Percentiles rank a stretch among this genome's conserved stretches.
Evolutionary conservation across 2,888 invertebrate species (phyloP).

Genomic region (Matsumyia berberina): DNA sequence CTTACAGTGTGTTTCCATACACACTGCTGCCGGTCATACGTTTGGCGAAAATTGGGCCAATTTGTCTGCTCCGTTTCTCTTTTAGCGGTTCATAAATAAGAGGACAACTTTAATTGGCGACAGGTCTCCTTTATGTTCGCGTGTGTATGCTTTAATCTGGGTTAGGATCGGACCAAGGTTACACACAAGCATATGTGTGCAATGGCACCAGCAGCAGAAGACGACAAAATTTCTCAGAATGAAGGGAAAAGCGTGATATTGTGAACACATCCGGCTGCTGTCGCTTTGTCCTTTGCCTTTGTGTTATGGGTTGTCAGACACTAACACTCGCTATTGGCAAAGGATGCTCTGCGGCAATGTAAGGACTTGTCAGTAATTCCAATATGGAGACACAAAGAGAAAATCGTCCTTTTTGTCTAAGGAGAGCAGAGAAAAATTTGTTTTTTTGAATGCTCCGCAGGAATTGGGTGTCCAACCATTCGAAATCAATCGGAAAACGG

Average conservation of each 20-base stretch:
- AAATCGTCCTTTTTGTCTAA: neutral
- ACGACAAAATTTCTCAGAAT: neutral
- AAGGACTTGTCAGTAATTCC: constrained; percentile 24
- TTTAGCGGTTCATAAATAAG: constrained; percentile 69
- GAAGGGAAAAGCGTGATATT: constrained; percentile 26
- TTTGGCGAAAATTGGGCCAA: constrained; percentile 72
- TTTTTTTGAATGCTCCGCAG: too few species aligned
- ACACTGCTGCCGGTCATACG: constrained; percentile 45
- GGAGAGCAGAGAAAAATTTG: too few species aligned
- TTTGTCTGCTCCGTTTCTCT: constrained; percentile 73
- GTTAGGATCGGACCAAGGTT: constrained; percentile 46
- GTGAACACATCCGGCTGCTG: constrained; percentile 55
- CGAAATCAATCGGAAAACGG: too few species aligned
- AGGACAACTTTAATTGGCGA: constrained; percentile 71
- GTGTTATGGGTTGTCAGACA: constrained; percentile 24
- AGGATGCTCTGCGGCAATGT: constrained; percentile 34
- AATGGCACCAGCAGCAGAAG: neutral
- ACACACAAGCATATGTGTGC: neutral
- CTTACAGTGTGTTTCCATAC: constrained; percentile 30
- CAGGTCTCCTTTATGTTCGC: constrained; percentile 40
- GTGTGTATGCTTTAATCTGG: constrained; percentile 33
- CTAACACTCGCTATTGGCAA: constrained; percentile 11
- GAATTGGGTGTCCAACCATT: too few species aligned
- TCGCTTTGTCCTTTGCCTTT: constrained; percentile 41
- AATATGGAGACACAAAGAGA: neutral